Conservation (phyloP, 2,797 vertebrate genomes). For the Pseudomugil tenellus region DNA sequence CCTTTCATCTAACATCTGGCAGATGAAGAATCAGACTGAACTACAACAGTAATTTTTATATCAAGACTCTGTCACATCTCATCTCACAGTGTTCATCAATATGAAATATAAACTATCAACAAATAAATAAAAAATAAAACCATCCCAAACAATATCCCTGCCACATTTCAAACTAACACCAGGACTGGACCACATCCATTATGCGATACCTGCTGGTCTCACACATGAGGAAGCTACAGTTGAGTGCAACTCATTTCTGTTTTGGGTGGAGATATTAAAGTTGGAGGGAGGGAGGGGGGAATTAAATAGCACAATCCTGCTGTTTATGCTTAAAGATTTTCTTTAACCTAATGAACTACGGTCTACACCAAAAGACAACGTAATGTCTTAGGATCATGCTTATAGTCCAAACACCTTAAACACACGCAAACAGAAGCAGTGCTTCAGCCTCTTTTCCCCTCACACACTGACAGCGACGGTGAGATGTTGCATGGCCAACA, state of each 20-base stretch:
- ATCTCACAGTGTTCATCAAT: conserved; percentile 79
- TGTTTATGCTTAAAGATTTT: conserved; percentile 46
- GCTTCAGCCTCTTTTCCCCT: conserved; percentile 41
- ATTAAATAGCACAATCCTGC: conserved; percentile 27
- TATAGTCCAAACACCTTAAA: conserved; percentile 49
- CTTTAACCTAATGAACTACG: conserved; percentile 37
- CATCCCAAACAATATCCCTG: conserved; percentile 69
- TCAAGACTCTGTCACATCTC: conserved; percentile 53
- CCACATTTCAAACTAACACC: conserved; percentile 64
- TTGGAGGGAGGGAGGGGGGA: conserved; percentile 28
- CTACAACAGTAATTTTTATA: conserved; percentile 34
- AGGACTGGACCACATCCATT: conserved; percentile 52
- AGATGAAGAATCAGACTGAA: conserved; percentile 45
- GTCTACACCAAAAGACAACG: conserved; percentile 31
- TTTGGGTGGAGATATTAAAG: conserved; percentile 36
- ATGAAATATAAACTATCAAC: conserved; percentile 63
- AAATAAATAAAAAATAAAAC: conserved; percentile 71
- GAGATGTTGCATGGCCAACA: conserved; percentile 41
- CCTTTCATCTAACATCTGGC: conserved; percentile 6
- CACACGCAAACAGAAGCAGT: conserved; percentile 42
- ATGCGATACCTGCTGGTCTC: conserved; percentile 46
- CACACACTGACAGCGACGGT: conserved; percentile 43
- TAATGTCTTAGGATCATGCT: conserved; percentile 50
- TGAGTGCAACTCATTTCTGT: conserved; percentile 56
- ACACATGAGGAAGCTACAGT: conserved; percentile 68